These are phyloP conservation scores for Neogobius melanostomus DNA, from an alignment of 2,113 vertebrate species.

Conservation along the genomic window DNA sequence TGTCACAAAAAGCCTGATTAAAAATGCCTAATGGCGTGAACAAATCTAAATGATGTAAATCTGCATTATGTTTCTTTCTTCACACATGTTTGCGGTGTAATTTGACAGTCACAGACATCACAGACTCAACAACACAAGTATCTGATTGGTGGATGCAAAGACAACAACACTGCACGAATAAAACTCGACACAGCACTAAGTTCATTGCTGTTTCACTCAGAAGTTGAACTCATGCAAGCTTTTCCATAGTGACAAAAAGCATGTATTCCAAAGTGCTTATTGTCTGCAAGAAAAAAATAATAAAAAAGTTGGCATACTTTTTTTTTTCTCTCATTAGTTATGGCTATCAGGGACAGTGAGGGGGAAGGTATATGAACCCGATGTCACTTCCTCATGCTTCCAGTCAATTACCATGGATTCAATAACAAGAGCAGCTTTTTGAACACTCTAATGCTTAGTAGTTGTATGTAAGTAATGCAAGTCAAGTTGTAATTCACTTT, in stretches of 20 bases:
- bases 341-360: constrained; percentile 65
- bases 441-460: not conserved
- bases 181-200: constrained; percentile 50
- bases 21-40: constrained; percentile 5
- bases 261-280: constrained; percentile 48
- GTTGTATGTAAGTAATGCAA: constrained; percentile 38
- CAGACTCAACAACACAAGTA: constrained; percentile 18
- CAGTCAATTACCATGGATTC: constrained; percentile 64
- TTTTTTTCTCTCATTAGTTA: constrained; percentile 47
- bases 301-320: constrained; percentile 30
- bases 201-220: constrained; percentile 78
- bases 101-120: constrained; percentile 41
- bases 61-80: constrained; percentile 45
- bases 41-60: not conserved
- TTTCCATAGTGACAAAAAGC: constrained; percentile 22
- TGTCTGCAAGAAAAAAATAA: constrained; percentile 41
- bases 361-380: constrained; percentile 65
- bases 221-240: constrained; percentile 60
- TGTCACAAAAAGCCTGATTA: not conserved
- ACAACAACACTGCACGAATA: constrained; percentile 49
- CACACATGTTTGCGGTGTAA: constrained; percentile 63
- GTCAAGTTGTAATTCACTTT: constrained; percentile 34
- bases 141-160: constrained; percentile 52
- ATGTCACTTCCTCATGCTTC: constrained; percentile 66
- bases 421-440: constrained; percentile 40